Base-by-base conservation (phyloP, 1,140 invertebrate species). In the Globodera ellingtonae region DNA sequence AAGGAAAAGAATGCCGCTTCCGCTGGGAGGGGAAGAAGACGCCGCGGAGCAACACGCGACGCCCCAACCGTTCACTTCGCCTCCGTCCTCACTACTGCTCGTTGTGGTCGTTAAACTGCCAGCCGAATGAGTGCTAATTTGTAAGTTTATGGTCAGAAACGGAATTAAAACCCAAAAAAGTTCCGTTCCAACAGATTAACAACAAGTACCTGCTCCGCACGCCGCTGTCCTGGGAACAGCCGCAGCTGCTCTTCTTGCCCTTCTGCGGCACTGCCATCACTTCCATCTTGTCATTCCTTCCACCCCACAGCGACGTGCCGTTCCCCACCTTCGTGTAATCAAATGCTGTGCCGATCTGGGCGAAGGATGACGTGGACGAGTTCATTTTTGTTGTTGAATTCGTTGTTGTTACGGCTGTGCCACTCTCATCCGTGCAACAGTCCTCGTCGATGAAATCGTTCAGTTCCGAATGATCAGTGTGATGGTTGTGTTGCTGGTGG, bases 401-500 rank as follows among this genome's bases (percentile, higher is more conserved):
- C 13, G 8, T 6, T 5, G 21, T 72, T 71, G 69, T 21, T 5
- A 4, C 48, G 21, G 46, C 48, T 74, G 44, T 21, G n/a, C 15
- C 66, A 2, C 18, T 24, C 44, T 76, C 74, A n/a, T 66, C 74
- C 47, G 66, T 48, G 66, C 52, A 76, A 48, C 59, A 77, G 69
- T 77, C 62, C 69, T 65, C 24, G 50, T 77, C 75, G 48, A 77
- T 77, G 50, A 77, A 77, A 48, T 77, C 75, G 8, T 47, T 70
- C 35, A 70, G 67, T 70, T 70, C 67, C 67, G 67, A 44, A 7
- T 18, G 35, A 35, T 35, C 35, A 35, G 1, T 3, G 35, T 35
- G 35, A 35, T 35, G 67, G 9, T 70, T 35, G 8, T 65, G 48
- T 24, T 44, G 62, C 44, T 66, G 62, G 9, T 67, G 56, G 46